phyloP scores from a whole-genome alignment of 2,797 vertebrate species.

The Siniperca obscura region DNA sequence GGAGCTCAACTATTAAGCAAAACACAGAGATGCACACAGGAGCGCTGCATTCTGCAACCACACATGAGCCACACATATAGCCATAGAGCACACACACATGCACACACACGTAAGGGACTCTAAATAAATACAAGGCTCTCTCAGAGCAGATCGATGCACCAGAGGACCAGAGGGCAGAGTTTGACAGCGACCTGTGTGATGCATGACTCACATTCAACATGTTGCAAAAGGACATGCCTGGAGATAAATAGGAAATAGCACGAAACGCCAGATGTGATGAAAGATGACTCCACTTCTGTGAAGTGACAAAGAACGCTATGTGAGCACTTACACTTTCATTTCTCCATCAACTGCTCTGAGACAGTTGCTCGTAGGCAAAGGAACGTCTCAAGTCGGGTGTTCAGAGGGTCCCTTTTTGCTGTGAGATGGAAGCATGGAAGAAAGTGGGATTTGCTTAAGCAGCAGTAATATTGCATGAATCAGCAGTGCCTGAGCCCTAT shows the following conservation, averaged over 20 bases:
- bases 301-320: slow-evolving; percentile 39
- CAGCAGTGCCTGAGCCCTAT: slow-evolving; percentile 7
- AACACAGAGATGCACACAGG: slow-evolving; percentile 24
- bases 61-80: slow-evolving; percentile 5
- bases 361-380: slow-evolving; percentile 35
- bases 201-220: slow-evolving; percentile 62
- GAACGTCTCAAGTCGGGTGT: slow-evolving; percentile 10
- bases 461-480: slow-evolving; percentile 39
- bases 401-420: slow-evolving; percentile 20
- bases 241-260: slow-evolving; percentile 59
- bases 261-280: slow-evolving; percentile 56
- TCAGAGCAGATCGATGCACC: slow-evolving; percentile 46
- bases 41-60: slow-evolving; percentile 12
- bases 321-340: slow-evolving; percentile 46
- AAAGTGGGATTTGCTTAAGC: slow-evolving; percentile 14
- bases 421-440: slow-evolving; percentile 23
- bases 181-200: slow-evolving; percentile 56
- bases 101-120: background rate
- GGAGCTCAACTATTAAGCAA: slow-evolving; percentile 31
- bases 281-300: slow-evolving; percentile 42
- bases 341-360: slow-evolving; percentile 52
- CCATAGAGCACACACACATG: slow-evolving; percentile 11
- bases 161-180: slow-evolving; percentile 37
- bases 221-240: slow-evolving; percentile 62
- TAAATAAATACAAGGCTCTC: slow-evolving; percentile 39